A percentile compares a stretch with the other conserved stretches of the same genome.
phyloP scores from a whole-genome alignment of 2,888 invertebrate species.

The Xanthia icteritia region DNA sequence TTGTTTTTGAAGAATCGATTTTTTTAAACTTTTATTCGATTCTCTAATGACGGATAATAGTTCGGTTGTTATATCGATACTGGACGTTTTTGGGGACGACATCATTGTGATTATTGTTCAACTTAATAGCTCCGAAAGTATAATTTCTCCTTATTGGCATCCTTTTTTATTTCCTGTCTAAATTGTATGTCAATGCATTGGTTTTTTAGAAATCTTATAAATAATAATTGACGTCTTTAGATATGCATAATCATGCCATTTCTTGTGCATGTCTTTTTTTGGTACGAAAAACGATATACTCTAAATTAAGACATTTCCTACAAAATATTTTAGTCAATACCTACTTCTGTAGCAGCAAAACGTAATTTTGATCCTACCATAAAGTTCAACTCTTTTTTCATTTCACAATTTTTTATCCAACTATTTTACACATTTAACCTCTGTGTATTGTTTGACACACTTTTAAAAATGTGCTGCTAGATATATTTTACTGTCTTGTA shows the following conservation, averaged over 20 bases:
- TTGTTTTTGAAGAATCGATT: slow-evolving; percentile 78
- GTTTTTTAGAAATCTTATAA: slow-evolving; percentile 2
- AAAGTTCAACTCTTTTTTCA: slow-evolving; percentile 7
- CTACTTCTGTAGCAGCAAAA: slow-evolving; percentile 2
- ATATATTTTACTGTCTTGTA: slow-evolving; percentile 66
- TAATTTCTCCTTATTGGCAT: slow-evolving; percentile 33
- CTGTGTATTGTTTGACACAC: slow-evolving; percentile 60
- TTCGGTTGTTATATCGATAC: slow-evolving; percentile 67
- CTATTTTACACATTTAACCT: slow-evolving; percentile 41
- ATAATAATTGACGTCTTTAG: neutral
- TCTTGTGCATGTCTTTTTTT: too few species aligned
- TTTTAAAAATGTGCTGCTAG: slow-evolving; percentile 54
- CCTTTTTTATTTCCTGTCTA: slow-evolving; percentile 44
- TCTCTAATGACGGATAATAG: slow-evolving; percentile 78
- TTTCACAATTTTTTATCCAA: slow-evolving; percentile 39
- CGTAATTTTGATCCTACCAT: slow-evolving; percentile 13
- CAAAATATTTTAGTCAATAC: neutral
- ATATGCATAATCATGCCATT: neutral
- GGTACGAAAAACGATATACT: neutral
- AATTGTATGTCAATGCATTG: slow-evolving; percentile 28
- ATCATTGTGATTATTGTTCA: slow-evolving; percentile 66
- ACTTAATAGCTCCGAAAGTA: slow-evolving; percentile 63
- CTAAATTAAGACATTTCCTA: neutral
- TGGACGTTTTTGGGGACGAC: slow-evolving; percentile 67
- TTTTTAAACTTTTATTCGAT: slow-evolving; percentile 76